These are phyloP conservation scores for Prosapia bicincta DNA, from an alignment of 2,888 invertebrate species.

Conservation along the genomic window DNA sequence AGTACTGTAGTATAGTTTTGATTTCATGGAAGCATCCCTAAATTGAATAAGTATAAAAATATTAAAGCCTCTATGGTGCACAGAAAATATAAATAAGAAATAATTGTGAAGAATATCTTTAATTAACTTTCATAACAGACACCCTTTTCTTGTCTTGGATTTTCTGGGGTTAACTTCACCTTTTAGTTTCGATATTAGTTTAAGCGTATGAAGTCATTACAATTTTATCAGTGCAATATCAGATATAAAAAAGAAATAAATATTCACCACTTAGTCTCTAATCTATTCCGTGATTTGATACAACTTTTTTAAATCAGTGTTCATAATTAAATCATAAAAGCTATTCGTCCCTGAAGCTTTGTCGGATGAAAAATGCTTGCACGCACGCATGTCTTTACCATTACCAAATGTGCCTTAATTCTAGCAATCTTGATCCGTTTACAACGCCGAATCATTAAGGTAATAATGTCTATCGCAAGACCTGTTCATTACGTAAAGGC, in stretches of 20 bases:
- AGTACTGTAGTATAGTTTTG: too few relatives aligned
- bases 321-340: neutral
- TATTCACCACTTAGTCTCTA: neutral
- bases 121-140: too few relatives aligned
- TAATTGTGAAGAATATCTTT: too few relatives aligned
- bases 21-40: too few relatives aligned
- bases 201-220: too few relatives aligned
- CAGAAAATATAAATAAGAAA: too few relatives aligned
- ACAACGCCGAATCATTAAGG: neutral
- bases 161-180: too few relatives aligned
- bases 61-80: too few relatives aligned
- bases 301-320: neutral
- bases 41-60: too few relatives aligned
- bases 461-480: neutral
- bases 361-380: neutral
- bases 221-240: neutral
- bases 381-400: constrained; percentile 7
- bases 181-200: too few relatives aligned
- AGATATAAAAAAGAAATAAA: neutral
- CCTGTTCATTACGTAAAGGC: neutral
- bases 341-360: neutral
- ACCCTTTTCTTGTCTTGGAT: too few relatives aligned
- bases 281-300: neutral
- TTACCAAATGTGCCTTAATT: constrained; percentile 19
- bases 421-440: constrained; percentile 20